Evolutionary conservation across 1,140 invertebrate species (phyloP).

Genomic region (Apis florea): DNA sequence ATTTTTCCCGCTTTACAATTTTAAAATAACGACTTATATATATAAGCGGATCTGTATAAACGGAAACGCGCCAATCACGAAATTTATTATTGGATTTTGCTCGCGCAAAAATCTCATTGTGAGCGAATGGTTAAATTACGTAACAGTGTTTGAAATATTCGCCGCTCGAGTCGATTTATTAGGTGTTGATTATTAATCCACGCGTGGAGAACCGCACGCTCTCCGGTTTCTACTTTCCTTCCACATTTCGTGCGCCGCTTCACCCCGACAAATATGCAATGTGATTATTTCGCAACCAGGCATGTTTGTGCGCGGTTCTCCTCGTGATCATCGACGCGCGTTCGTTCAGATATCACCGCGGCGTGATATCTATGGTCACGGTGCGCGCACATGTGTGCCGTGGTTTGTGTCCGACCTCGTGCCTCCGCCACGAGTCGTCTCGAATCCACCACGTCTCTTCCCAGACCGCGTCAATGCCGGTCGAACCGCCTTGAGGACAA

Average conservation of each 20-base stretch:
- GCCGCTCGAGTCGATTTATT: not conserved
- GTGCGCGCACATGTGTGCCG: constrained; percentile 75
- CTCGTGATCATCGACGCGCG: constrained; percentile 22
- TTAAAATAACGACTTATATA: too few relatives aligned
- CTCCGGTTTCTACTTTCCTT: not conserved
- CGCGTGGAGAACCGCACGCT: not conserved
- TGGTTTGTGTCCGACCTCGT: constrained; percentile 69
- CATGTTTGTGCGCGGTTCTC: constrained; percentile 7
- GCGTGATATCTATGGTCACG: constrained; percentile 73
- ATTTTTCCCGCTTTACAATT: too few relatives aligned
- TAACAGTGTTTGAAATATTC: too few relatives aligned
- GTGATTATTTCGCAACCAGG: constrained; percentile 21
- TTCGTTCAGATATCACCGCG: constrained; percentile 61
- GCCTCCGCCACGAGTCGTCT: constrained; percentile 10
- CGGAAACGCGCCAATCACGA: too few relatives aligned
- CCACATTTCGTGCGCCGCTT: not conserved
- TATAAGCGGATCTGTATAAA: too few relatives aligned
- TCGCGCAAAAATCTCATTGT: too few relatives aligned
- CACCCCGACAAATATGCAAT: not conserved
- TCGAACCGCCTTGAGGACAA: not conserved
- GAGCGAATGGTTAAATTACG: too few relatives aligned
- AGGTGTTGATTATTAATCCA: not conserved
- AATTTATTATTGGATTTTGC: too few relatives aligned
- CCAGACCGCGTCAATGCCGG: not conserved
- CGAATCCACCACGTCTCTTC: not conserved